Conservation (phyloP, 2,888 invertebrate species). For the Pristionchus mayeri region DNA sequence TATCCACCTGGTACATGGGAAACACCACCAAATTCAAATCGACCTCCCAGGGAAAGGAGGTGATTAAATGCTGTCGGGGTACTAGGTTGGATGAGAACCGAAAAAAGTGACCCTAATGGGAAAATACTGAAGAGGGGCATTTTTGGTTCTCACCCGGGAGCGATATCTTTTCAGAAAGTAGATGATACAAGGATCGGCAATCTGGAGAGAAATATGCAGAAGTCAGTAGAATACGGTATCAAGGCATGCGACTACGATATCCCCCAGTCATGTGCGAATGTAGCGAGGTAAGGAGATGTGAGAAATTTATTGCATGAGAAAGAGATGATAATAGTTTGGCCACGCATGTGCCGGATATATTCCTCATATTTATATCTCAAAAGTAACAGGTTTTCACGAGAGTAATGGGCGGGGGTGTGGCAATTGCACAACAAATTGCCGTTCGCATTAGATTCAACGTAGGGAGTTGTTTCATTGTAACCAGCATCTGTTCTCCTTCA, state of each 20-base stretch:
- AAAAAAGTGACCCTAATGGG: too few species aligned
- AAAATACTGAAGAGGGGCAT: too few species aligned
- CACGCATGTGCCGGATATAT: too few species aligned
- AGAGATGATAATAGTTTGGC: too few species aligned
- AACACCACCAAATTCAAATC: constrained; percentile 67
- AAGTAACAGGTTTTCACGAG: too few species aligned
- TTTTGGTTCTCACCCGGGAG: not conserved
- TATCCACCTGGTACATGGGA: constrained; percentile 74
- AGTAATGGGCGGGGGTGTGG: too few species aligned
- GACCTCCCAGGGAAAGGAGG: constrained; percentile 57
- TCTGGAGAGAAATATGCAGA: constrained; percentile 77
- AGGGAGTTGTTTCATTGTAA: too few species aligned
- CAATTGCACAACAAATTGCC: too few species aligned
- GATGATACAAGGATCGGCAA: constrained; percentile 61
- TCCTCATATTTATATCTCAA: too few species aligned
- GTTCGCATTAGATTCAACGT: too few species aligned
- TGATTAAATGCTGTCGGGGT: constrained; percentile 18
- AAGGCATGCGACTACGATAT: constrained; percentile 89
- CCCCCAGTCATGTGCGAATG: constrained; percentile 90
- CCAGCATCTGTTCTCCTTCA: too few species aligned
- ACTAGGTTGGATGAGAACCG: not conserved
- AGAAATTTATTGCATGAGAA: too few species aligned
- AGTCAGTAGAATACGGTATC: constrained; percentile 86
- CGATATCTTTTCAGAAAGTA: constrained; percentile 59
- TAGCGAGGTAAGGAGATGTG: constrained; percentile 80